Percentiles rank a stretch among this genome's conserved stretches.
Conservation (phyloP, 2,113 vertebrate species). For the Myrmecophaga tridactyla region DNA sequence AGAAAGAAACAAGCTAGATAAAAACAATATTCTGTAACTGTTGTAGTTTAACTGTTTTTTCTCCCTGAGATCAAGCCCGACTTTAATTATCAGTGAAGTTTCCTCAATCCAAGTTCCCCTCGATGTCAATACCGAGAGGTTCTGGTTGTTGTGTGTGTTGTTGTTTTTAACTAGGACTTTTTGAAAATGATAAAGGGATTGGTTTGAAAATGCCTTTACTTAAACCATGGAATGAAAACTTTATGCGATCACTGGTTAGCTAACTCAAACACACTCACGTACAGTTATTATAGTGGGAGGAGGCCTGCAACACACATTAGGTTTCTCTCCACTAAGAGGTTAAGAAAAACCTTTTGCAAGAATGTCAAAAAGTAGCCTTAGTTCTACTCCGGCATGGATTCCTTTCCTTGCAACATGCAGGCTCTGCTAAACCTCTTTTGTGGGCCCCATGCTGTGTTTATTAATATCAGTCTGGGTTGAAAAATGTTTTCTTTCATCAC, state of each 20-base stretch:
- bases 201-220: neutral
- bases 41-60: neutral
- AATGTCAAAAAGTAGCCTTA: neutral
- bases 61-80: neutral
- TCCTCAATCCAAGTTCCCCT: neutral
- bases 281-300: neutral
- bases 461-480: neutral
- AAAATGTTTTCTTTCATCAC: neutral
- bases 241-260: neutral
- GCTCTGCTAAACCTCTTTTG: neutral
- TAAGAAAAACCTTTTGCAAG: neutral
- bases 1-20: neutral
- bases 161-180: neutral
- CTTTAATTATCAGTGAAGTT: neutral
- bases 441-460: neutral
- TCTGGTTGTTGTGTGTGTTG: neutral
- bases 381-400: neutral
- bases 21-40: neutral
- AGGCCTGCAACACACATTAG: neutral
- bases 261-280: neutral
- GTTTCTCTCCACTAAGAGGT: neutral
- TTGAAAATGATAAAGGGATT: neutral
- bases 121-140: neutral
- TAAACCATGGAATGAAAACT: neutral
- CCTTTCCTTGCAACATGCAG: neutral